Evolutionary conservation across 1,140 invertebrate genomes (phyloP).

Genomic region (Cydia fagiglandana): DNA sequence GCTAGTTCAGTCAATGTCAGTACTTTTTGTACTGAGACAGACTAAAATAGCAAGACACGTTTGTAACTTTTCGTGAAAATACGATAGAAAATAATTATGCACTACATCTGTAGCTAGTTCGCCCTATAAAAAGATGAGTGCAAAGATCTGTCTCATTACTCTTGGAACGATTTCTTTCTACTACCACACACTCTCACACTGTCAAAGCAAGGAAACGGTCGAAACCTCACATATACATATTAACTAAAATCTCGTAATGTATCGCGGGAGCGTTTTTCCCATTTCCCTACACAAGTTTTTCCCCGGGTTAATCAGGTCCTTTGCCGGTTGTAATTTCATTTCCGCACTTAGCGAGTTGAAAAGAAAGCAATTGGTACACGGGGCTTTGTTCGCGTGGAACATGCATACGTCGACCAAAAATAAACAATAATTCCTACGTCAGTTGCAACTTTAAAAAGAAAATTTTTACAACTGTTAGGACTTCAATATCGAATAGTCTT

Average conservation of each 20-base stretch:
- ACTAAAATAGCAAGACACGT: too few relatives aligned
- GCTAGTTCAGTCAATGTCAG: too few relatives aligned
- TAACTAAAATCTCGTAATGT: background rate
- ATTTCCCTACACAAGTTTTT: background rate
- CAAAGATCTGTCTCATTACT: background rate
- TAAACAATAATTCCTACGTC: conserved; percentile 1
- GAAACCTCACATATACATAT: background rate
- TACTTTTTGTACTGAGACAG: too few relatives aligned
- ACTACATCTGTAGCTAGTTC: too few relatives aligned
- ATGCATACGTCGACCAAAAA: conserved; percentile 6
- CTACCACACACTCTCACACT: conserved; percentile 25
- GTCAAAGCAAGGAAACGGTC: conserved; percentile 20
- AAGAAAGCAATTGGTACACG: conserved; percentile 27
- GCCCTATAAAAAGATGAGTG: too few relatives aligned
- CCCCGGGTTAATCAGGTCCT: conserved; percentile 12
- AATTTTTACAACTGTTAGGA: background rate
- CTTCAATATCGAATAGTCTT: background rate
- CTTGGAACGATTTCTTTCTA: background rate
- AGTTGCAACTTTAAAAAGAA: conserved; percentile 7
- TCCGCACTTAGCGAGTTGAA: conserved; percentile 22
- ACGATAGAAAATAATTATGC: too few relatives aligned
- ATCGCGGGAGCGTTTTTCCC: conserved; percentile 6
- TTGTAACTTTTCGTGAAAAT: too few relatives aligned
- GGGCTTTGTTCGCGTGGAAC: conserved; percentile 8
- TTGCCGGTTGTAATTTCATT: conserved; percentile 6